Evolutionary conservation across 2,797 vertebrate genomes (phyloP).

Genomic region (Morus bassanus): DNA sequence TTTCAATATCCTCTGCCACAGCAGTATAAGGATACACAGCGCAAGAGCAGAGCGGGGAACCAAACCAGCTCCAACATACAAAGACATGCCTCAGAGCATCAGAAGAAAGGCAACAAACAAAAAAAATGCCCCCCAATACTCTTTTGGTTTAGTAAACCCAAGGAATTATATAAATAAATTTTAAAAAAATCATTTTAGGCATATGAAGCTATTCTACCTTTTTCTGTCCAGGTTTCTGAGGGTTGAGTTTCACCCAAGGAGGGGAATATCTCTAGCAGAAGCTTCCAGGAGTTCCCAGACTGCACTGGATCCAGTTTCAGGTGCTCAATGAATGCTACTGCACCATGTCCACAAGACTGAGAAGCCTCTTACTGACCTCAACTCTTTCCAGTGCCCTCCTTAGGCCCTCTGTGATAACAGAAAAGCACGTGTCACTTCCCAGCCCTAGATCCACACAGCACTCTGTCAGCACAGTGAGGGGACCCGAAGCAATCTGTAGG

Average conservation of each 20-base stretch:
- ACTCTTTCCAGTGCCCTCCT: neutral
- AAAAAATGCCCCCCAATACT: fast-evolving
- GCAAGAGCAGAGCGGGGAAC: neutral
- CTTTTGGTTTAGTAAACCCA: neutral
- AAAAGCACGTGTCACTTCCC: neutral
- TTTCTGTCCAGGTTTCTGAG: neutral
- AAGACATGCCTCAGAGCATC: neutral
- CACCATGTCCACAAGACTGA: no score
- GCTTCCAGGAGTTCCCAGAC: neutral
- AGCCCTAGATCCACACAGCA: neutral
- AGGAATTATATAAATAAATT: no score
- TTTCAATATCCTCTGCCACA: no score
- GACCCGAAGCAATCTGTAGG: fast-evolving
- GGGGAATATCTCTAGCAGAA: neutral
- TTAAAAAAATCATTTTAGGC: neutral
- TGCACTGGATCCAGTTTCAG: neutral
- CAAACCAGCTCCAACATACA: neutral
- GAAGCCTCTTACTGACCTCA: neutral
- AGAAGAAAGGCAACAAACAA: neutral
- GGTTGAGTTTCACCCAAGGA: neutral
- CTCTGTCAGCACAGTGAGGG: fast-evolving
- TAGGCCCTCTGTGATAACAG: neutral
- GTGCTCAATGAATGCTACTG: neutral
- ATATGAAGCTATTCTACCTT: neutral
- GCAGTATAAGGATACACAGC: neutral